Conservation (phyloP, 2,888 invertebrate genomes). For the Marronus borbonicus region DNA sequence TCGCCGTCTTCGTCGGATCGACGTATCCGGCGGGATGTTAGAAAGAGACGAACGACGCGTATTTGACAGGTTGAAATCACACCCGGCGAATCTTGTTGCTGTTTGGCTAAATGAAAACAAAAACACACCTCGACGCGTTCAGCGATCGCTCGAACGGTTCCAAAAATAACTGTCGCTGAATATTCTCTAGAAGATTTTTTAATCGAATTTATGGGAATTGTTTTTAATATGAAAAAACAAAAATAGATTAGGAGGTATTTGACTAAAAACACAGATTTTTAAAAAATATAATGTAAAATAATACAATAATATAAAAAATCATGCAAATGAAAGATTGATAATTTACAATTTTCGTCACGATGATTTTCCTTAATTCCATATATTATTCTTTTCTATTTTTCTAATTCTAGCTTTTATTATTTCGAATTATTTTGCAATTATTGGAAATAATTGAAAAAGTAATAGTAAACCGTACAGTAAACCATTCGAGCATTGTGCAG, state of each 20-base stretch:
- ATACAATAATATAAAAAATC: no score
- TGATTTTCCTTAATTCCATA: background rate
- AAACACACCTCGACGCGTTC: slow-evolving; percentile 33
- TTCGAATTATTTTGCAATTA: no score
- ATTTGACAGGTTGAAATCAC: slow-evolving; percentile 40
- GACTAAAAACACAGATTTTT: no score
- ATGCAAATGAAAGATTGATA: no score
- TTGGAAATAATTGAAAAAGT: no score
- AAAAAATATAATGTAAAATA: no score
- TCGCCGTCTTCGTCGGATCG: background rate
- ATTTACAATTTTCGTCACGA: no score
- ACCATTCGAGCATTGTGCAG: background rate
- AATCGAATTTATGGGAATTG: background rate
- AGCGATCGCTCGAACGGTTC: background rate
- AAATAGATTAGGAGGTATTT: background rate
- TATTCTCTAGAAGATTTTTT: background rate
- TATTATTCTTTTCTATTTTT: no score
- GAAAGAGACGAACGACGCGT: slow-evolving; percentile 31
- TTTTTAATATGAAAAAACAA: background rate
- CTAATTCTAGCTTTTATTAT: no score
- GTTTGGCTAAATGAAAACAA: slow-evolving; percentile 37
- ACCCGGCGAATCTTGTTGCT: slow-evolving; percentile 49
- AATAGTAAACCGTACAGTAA: background rate
- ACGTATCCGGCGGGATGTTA: background rate
- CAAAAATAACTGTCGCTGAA: background rate